Evolutionary conservation across 2,797 vertebrate genomes (phyloP), one percentile per base, ranked within the genome.

Genomic region (Acestrorhynchus altus): DNA sequence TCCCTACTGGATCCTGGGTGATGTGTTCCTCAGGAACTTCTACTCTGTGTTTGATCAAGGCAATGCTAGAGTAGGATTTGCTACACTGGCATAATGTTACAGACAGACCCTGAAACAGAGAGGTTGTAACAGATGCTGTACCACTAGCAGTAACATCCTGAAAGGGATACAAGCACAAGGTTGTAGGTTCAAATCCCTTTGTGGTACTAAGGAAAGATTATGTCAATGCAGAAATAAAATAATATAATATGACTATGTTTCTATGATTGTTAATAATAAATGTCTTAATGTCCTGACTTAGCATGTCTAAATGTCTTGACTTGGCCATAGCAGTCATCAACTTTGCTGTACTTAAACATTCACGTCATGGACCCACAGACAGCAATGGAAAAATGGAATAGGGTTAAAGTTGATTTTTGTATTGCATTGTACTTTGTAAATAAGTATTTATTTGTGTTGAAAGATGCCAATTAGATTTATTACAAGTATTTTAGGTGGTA

Each of bases 31-130:
- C 47, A 64, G 72, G 8, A 46, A 80, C 1, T 80, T 75, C 57
- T 80, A 80, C 66, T 69, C 72, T 61, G 77, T 79, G 46, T 80
- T 80, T 47, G 72, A 80, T 31, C 72, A 80, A n/a, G 78, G 78
- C 26, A 74, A 74, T 47, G 72, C 72, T 24, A 54, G 65, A 24
- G 78, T 80, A 13, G 78, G 78, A 63, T 80, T 80, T 39, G 72
- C 72, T 47, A 64, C 47, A 6, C 28, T 80, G 28, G 78, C 78
- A 26, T 74, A 74, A 20, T 35, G 4, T 35, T 11, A 54, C 10
- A 18, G 3, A n/a, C 28, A 39, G 22, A 9, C 6, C 31, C 28
- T 61, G 12, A 46, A 26, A 22, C 40, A 46, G 63, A 13, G 6
- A 31, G 6, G 31, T 57, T 54, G 35, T 4, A 40, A 31, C 26